A percentile compares a stretch with the other conserved stretches of the same genome.
Conservation (phyloP, 2,797 vertebrate species). For the Carcharodon carcharias region DNA sequence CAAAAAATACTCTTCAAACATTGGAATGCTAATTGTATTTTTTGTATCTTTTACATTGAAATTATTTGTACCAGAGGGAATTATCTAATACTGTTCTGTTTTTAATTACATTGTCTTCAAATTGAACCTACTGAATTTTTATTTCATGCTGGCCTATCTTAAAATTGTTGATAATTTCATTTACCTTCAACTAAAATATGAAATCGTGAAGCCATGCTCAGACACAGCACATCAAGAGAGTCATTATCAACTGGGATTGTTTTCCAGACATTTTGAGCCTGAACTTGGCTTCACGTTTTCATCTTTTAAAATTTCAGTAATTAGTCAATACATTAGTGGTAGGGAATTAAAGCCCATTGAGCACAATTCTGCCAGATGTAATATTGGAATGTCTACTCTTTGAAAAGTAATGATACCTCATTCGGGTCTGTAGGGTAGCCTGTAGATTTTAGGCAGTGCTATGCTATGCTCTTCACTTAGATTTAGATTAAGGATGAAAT, state of each 20-base stretch:
- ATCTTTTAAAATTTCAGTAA: background rate
- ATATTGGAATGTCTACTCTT: background rate
- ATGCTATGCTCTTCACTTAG: background rate
- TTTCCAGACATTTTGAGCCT: background rate
- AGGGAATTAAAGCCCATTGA: background rate
- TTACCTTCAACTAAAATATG: background rate
- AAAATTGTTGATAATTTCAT: background rate
- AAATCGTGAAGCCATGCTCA: too few species aligned
- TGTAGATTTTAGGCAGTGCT: background rate
- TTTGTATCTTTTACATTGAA: background rate
- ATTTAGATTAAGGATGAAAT: background rate
- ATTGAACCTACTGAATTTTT: background rate
- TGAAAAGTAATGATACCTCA: background rate
- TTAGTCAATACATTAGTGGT: background rate
- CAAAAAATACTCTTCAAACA: background rate
- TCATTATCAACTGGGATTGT: background rate
- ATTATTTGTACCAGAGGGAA: background rate
- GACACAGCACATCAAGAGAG: background rate
- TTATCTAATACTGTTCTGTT: background rate
- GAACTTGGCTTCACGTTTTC: background rate
- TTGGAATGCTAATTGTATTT: background rate
- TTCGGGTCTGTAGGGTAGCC: background rate
- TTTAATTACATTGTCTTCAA: background rate
- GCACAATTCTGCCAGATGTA: background rate
- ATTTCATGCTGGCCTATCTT: background rate